Evolutionary conservation across 2,113 vertebrate genomes (phyloP).

Genomic region (Phrynosoma blainvillii): DNA sequence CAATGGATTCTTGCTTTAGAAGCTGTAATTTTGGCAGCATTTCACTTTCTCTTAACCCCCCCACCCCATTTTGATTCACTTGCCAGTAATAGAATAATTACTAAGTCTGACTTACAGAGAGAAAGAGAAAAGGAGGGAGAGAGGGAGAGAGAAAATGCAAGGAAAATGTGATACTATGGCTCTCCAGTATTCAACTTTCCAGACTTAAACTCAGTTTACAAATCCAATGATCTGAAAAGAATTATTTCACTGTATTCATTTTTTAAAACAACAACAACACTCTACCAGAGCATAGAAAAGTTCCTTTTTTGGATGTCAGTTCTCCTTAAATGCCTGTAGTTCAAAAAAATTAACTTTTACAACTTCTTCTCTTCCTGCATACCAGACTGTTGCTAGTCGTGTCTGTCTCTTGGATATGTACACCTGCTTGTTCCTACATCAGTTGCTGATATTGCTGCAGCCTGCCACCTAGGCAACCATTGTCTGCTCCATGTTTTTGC

Average conservation of each 20-base stretch:
- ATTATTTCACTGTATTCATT: background rate
- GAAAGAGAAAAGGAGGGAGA: too few relatives aligned
- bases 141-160: too few relatives aligned
- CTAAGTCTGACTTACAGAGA: background rate
- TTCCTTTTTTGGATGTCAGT: too few relatives aligned
- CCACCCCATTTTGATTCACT: background rate
- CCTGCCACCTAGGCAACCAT: too few relatives aligned
- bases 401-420: background rate
- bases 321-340: too few relatives aligned
- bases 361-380: background rate
- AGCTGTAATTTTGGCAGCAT: background rate
- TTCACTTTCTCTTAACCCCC: background rate
- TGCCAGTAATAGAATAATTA: background rate
- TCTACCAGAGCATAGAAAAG: background rate
- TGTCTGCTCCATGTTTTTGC: too few relatives aligned
- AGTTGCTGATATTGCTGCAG: background rate
- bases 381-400: background rate
- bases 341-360: too few relatives aligned
- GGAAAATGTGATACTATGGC: background rate
- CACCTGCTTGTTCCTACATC: background rate
- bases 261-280: too few relatives aligned
- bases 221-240: background rate
- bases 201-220: background rate
- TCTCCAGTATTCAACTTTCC: background rate
- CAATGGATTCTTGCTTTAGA: background rate